Evolutionary conservation across 2,113 vertebrate genomes (phyloP).

Genomic region (Heloderma charlesbogerti): DNA sequence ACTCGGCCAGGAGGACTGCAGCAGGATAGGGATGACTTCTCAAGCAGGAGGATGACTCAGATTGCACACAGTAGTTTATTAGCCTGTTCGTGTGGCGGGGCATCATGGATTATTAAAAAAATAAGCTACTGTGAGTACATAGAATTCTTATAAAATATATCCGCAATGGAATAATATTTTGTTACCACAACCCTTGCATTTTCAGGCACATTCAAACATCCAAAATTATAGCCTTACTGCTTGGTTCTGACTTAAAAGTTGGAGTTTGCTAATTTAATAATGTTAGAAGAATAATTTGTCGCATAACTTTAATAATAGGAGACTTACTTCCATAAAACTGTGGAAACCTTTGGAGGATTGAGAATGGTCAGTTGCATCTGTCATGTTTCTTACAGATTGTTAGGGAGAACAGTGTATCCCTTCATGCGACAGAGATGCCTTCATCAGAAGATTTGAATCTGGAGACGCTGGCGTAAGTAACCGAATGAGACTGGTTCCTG

Average conservation of each 20-base stretch:
- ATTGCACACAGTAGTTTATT: too few relatives aligned
- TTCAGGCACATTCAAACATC: not conserved
- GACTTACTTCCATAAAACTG: not conserved
- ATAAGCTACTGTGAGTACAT: not conserved
- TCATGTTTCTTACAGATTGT: slow-evolving; percentile 84
- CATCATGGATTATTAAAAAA: too few relatives aligned
- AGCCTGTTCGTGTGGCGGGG: too few relatives aligned
- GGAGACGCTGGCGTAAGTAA: slow-evolving; percentile 94
- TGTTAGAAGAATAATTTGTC: not conserved
- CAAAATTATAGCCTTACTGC: not conserved
- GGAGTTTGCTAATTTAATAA: not conserved
- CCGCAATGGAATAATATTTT: not conserved
- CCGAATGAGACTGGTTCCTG: not conserved
- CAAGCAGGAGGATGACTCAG: too few relatives aligned
- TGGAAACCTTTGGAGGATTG: not conserved
- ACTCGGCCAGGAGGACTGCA: too few relatives aligned
- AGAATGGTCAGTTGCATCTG: slow-evolving; percentile 3
- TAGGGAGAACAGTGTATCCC: slow-evolving; percentile 89
- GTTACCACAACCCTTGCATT: not conserved
- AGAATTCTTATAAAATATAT: not conserved
- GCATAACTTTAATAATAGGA: not conserved
- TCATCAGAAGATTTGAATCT: slow-evolving; percentile 93
- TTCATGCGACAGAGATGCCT: slow-evolving; percentile 82
- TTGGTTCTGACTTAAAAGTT: not conserved
- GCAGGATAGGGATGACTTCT: too few relatives aligned